Evolutionary conservation across 1,140 invertebrate species (phyloP).

Genomic region (Drosophila orena): DNA sequence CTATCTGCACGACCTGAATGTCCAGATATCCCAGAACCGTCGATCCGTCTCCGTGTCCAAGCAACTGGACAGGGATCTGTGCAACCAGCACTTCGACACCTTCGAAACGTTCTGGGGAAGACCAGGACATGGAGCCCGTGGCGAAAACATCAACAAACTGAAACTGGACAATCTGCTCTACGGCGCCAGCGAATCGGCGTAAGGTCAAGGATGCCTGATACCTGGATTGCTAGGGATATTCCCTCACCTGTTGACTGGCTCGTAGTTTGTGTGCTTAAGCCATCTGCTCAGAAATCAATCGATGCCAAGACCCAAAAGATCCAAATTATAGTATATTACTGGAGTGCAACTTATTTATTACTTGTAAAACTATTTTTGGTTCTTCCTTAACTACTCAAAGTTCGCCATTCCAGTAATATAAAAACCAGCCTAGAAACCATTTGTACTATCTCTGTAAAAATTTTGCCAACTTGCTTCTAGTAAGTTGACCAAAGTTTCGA

Average conservation of each 20-base stretch:
- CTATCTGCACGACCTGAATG: slow-evolving; percentile 82
- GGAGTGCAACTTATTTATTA: no score
- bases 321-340: not conserved
- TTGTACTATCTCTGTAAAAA: slow-evolving; percentile 18
- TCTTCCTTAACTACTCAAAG: not conserved
- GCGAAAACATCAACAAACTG: slow-evolving; percentile 74
- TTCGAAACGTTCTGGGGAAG: slow-evolving; percentile 89
- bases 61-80: slow-evolving; percentile 86
- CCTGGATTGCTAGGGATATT: not conserved
- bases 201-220: slow-evolving; percentile 15
- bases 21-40: slow-evolving; percentile 84
- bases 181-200: slow-evolving; percentile 56
- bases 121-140: slow-evolving; percentile 88
- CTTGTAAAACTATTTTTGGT: not conserved
- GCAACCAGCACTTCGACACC: slow-evolving; percentile 87
- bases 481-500: slow-evolving; percentile 71
- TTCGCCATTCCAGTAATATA: not conserved
- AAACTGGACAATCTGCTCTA: slow-evolving; percentile 84
- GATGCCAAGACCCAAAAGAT: slow-evolving; percentile 32
- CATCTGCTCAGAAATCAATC: slow-evolving; percentile 61
- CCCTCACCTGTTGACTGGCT: slow-evolving; percentile 35
- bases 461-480: slow-evolving; percentile 72
- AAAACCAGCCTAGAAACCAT: not conserved
- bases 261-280: slow-evolving; percentile 56
- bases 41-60: slow-evolving; percentile 74